Conservation (phyloP, 2,888 invertebrate genomes). For the Papilio elwesi region DNA sequence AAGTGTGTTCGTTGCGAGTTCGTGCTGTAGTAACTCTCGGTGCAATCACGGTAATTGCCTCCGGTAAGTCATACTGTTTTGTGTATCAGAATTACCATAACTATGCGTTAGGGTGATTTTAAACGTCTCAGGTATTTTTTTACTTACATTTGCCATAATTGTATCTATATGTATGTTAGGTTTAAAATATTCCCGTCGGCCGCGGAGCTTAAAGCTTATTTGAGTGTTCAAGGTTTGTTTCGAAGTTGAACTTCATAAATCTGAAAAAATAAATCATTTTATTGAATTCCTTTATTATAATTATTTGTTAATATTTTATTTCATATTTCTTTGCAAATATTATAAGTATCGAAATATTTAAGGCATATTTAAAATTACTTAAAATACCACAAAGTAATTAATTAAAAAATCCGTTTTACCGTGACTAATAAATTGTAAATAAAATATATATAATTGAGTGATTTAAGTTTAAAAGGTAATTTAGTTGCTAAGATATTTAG, state of each 20-base stretch:
- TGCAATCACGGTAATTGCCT: slow-evolving; percentile 58
- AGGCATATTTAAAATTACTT: too few relatives aligned
- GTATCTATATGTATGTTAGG: background rate
- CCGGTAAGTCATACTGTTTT: slow-evolving; percentile 62
- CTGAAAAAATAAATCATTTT: background rate
- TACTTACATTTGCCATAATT: background rate
- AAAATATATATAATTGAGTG: too few relatives aligned
- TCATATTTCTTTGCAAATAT: too few relatives aligned
- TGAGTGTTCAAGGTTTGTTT: background rate
- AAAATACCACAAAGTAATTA: too few relatives aligned
- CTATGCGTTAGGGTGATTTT: background rate
- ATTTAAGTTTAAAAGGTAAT: too few relatives aligned
- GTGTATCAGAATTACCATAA: slow-evolving; percentile 31
- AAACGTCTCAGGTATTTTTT: background rate
- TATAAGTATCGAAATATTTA: too few relatives aligned
- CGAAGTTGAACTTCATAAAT: background rate
- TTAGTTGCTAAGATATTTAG: too few relatives aligned
- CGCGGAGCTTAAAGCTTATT: background rate
- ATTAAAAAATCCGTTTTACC: too few relatives aligned
- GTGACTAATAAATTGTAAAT: too few relatives aligned
- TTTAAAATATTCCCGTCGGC: background rate
- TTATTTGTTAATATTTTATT: background rate
- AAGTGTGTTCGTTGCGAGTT: slow-evolving; percentile 64
- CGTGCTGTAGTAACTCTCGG: slow-evolving; percentile 52
- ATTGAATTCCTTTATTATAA: background rate